Conservation (phyloP, 92 coral and sea anemone genomes). For the Actinostola sp. region DNA sequence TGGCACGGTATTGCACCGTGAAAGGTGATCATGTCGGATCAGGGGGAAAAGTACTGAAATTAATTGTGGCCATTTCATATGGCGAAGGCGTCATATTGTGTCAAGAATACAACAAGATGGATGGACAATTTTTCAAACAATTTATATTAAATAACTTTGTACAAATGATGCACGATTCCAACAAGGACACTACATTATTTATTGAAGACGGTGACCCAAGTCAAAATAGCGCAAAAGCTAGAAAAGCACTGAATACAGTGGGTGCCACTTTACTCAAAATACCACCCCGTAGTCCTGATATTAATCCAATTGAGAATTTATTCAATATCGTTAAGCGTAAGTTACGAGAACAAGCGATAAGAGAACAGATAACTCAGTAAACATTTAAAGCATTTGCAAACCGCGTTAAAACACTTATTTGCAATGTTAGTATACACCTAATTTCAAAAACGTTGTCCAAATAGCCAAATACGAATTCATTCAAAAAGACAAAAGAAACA, state of each 20-base stretch:
- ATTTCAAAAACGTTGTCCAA: no score
- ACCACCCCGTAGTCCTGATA: constrained; percentile 45
- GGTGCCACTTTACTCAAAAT: constrained; percentile 40
- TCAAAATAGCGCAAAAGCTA: constrained; percentile 50
- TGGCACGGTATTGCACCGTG: constrained; percentile 38
- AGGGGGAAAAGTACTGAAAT: constrained; percentile 54
- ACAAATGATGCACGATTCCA: constrained; percentile 8
- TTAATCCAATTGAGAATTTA: constrained; percentile 50
- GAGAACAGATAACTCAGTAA: no score
- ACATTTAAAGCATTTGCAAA: no score
- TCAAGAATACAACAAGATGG: constrained; percentile 41
- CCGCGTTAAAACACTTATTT: no score
- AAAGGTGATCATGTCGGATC: constrained; percentile 62
- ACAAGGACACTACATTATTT: constrained; percentile 33
- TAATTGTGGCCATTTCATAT: constrained; percentile 52
- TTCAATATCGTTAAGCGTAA: background rate
- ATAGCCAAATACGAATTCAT: no score
- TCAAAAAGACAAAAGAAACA: no score
- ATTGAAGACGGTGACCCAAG: constrained; percentile 64
- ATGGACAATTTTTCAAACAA: constrained; percentile 31
- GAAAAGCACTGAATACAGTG: constrained; percentile 32
- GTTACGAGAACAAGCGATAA: constrained; percentile 33
- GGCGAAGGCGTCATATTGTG: constrained; percentile 49
- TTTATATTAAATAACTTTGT: constrained; percentile 49
- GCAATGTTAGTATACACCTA: no score